phyloP scores from a whole-genome alignment of 2,797 vertebrate species.

The Enteromius viviparus region DNA sequence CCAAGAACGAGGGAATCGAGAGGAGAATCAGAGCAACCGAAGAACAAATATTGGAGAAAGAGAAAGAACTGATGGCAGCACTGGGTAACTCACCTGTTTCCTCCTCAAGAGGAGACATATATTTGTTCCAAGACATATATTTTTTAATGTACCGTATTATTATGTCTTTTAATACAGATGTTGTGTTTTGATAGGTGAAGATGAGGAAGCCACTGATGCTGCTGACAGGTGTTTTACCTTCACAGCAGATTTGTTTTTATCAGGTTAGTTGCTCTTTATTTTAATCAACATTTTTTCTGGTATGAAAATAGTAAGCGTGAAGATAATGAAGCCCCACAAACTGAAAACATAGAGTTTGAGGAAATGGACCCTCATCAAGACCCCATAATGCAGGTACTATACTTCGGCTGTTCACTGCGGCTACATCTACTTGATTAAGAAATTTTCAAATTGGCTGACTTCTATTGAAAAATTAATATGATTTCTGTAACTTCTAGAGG shows the following conservation, averaged over 20 bases:
- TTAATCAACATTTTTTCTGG: not conserved
- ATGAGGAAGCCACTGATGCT: not conserved
- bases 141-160: not conserved
- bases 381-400: conserved; percentile 20
- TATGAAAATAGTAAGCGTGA: not conserved
- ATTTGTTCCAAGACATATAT: not conserved
- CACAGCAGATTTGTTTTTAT: not conserved
- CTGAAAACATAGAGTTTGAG: not conserved
- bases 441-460: not conserved
- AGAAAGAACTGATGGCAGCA: conserved; percentile 68
- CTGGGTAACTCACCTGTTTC: conserved; percentile 61
- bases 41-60: conserved; percentile 69
- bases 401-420: not conserved
- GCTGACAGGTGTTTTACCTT: conserved; percentile 42
- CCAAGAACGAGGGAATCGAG: conserved; percentile 72
- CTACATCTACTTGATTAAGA: not conserved
- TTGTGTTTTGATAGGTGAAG: conserved; percentile 33
- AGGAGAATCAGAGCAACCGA: conserved; percentile 69
- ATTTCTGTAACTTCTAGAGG: conserved; percentile 36
- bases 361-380: conserved; percentile 19
- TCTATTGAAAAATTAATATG: not conserved
- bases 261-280: not conserved
- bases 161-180: not conserved
- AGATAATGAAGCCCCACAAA: not conserved
- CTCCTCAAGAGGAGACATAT: not conserved